Percentiles rank a stretch among this genome's conserved stretches.
These are phyloP conservation scores for Montipora capricornis DNA, from an alignment of 64 coral and sea anemone genomes.

Conservation along the genomic window DNA sequence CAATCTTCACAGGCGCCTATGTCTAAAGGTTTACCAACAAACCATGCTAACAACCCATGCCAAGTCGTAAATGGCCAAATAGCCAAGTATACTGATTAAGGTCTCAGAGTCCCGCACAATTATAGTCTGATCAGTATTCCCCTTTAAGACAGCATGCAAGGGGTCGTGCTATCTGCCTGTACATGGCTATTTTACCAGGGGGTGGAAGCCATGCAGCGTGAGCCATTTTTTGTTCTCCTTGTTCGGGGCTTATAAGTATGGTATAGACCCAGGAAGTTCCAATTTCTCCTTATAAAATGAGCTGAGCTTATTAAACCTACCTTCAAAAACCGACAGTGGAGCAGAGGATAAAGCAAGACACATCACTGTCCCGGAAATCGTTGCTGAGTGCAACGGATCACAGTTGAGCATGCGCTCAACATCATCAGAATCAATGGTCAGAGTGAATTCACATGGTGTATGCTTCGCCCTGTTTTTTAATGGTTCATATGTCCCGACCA, in stretches of 20 bases:
- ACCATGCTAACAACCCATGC: neutral
- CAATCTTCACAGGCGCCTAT: neutral
- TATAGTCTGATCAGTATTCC: neutral
- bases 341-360: conserved; percentile 25
- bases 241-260: neutral
- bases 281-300: neutral
- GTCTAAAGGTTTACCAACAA: neutral
- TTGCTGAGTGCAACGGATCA: conserved; percentile 54
- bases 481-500: conserved; percentile 34
- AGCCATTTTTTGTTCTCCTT: neutral
- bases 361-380: conserved; percentile 37
- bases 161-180: neutral
- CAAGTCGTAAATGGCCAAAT: neutral
- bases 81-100: neutral
- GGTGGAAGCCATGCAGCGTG: neutral
- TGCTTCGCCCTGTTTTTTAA: neutral
- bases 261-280: neutral
- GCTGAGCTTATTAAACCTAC: conserved; percentile 26
- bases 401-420: conserved; percentile 51
- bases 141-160: neutral
- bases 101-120: neutral
- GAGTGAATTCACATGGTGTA: conserved; percentile 41
- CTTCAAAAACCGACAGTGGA: conserved; percentile 33
- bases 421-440: conserved; percentile 45
- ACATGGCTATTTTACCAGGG: neutral